Percentiles rank a stretch among this genome's conserved stretches.
phyloP scores from a whole-genome alignment of 2,888 invertebrate genomes.

The Caenorhabditis imperialis region DNA sequence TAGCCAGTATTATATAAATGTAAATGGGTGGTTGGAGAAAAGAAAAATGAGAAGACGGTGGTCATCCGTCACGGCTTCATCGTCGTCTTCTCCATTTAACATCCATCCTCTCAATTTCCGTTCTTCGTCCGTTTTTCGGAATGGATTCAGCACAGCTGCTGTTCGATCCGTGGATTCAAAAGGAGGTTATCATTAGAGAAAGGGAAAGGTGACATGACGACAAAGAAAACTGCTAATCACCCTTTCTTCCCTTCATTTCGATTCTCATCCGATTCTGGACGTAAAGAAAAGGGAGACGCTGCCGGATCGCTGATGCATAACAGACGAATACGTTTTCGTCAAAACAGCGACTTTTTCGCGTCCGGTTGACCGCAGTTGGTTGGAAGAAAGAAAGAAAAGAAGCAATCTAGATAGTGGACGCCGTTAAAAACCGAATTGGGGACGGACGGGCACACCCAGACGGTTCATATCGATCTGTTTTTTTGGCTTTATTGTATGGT shows the following conservation, averaged over 20 bases:
- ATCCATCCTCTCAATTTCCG: slow-evolving; percentile 33
- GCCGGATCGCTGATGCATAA: slow-evolving; percentile 28
- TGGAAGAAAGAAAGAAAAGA: background rate
- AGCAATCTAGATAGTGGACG: slow-evolving; percentile 19
- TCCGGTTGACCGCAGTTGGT: background rate
- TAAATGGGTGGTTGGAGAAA: slow-evolving; percentile 13
- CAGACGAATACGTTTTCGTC: slow-evolving; percentile 9
- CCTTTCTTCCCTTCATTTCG: slow-evolving; percentile 15
- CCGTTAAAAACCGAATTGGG: slow-evolving; percentile 27
- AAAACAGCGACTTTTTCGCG: slow-evolving; percentile 5
- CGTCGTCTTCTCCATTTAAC: background rate
- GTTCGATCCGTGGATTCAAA: too few relatives aligned
- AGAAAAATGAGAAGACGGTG: slow-evolving; percentile 8
- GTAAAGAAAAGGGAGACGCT: background rate
- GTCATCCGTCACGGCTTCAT: slow-evolving; percentile 19
- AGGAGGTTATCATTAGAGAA: slow-evolving; percentile 42
- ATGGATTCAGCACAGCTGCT: background rate
- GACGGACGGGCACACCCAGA: slow-evolving; percentile 15
- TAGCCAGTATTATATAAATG: slow-evolving; percentile 19
- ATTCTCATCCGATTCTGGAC: background rate
- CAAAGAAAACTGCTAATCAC: slow-evolving; percentile 40
- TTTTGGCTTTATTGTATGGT: too few relatives aligned
- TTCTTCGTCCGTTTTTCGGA: slow-evolving; percentile 9
- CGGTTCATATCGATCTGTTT: background rate
- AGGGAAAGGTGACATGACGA: slow-evolving; percentile 45